A percentile compares a stretch with the other conserved stretches of the same genome.
Evolutionary conservation across 2,113 vertebrate genomes (phyloP).

Genomic region (Ardeotis arabs): DNA sequence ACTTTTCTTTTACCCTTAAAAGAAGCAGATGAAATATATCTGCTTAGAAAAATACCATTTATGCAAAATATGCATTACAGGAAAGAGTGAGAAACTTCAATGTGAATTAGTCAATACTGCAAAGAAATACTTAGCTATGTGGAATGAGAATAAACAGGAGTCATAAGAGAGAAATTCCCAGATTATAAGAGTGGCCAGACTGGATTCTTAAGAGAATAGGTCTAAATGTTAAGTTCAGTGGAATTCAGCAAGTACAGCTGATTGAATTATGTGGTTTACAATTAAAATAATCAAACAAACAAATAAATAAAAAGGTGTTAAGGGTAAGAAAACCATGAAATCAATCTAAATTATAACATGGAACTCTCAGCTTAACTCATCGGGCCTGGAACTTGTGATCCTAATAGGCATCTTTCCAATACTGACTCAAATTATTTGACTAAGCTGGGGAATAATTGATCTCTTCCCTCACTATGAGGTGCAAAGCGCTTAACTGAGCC

Average conservation of each 20-base stretch:
- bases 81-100: not conserved
- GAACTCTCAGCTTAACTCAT: not conserved
- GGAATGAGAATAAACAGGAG: slow-evolving; percentile 9
- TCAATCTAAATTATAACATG: not conserved
- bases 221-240: not conserved
- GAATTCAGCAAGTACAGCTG: not conserved
- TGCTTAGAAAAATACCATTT: not conserved
- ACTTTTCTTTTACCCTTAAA: not conserved
- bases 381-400: not conserved
- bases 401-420: not conserved
- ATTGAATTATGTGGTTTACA: not conserved
- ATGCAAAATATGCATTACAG: not conserved
- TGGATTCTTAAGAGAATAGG: not conserved
- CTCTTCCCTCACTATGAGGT: not conserved
- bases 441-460: not conserved
- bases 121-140: not conserved
- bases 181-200: not conserved
- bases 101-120: not conserved
- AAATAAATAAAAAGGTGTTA: not conserved
- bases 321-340: not conserved
- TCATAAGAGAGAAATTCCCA: not conserved
- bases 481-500: not conserved
- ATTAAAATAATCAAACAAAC: not conserved
- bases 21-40: not conserved
- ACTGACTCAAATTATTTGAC: not conserved